These are phyloP conservation scores for Nicator chloris DNA, from an alignment of 2,113 vertebrate genomes.

Conservation along the genomic window DNA sequence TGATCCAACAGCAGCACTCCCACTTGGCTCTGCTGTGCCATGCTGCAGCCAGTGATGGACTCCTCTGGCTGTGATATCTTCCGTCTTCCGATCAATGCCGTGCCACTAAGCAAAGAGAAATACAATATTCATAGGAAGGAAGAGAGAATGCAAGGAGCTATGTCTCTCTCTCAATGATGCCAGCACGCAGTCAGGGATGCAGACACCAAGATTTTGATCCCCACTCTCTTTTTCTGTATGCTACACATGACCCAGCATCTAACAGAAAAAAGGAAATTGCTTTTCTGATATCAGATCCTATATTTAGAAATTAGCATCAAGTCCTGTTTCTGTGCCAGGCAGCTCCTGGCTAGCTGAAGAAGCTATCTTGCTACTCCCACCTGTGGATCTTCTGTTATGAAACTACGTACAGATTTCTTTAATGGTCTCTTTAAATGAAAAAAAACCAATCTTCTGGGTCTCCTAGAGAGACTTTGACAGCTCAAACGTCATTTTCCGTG, in stretches of 20 bases:
- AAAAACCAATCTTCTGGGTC: neutral
- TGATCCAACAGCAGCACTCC: neutral
- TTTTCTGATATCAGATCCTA: neutral
- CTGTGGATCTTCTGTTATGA: neutral
- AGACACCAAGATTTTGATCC: neutral
- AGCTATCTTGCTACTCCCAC: neutral
- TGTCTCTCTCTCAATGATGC: neutral
- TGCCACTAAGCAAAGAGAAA: neutral
- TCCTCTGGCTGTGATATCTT: neutral
- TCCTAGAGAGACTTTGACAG: neutral
- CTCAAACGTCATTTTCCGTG: neutral
- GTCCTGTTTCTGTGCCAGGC: neutral
- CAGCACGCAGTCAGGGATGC: neutral
- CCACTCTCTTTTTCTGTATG: neutral
- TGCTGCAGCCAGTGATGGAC: neutral
- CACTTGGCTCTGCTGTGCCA: neutral
- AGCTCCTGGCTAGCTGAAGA: neutral
- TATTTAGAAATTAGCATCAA: slow-evolving; percentile 1
- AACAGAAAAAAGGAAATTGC: neutral
- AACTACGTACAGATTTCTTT: neutral
- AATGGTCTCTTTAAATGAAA: neutral
- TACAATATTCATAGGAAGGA: neutral
- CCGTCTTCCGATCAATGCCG: fast-evolving
- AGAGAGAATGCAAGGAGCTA: neutral
- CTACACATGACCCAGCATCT: neutral